phyloP scores from a whole-genome alignment of 2,797 vertebrate genomes.

The Ptychobarbus kaznakovi region DNA sequence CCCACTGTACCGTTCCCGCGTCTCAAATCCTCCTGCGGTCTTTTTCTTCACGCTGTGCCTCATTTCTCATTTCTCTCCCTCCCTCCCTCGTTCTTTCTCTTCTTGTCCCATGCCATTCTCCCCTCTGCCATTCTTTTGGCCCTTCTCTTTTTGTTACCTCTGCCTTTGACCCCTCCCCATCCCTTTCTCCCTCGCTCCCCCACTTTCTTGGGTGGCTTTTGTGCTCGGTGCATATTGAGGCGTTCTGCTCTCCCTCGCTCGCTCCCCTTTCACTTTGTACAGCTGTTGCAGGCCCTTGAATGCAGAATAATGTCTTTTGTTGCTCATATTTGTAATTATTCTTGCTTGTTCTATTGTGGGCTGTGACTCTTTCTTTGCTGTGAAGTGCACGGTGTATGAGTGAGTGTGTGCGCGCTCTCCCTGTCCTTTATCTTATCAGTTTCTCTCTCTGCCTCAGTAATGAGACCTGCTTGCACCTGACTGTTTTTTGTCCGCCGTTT shows the following conservation, averaged over 20 bases:
- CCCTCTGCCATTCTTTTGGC: constrained; percentile 58
- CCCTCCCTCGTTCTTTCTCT: constrained; percentile 58
- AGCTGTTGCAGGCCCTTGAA: constrained; percentile 64
- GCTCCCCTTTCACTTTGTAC: constrained; percentile 62
- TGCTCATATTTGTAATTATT: constrained; percentile 71
- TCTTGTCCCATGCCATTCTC: constrained; percentile 58
- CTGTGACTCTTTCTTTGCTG: constrained; percentile 60
- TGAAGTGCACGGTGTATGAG: constrained; percentile 55
- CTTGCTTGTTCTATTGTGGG: constrained; percentile 56
- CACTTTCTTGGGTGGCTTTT: constrained; percentile 64
- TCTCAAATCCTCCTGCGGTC: constrained; percentile 41
- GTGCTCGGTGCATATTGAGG: constrained; percentile 63
- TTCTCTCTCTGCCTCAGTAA: constrained; percentile 62
- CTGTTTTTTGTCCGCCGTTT: constrained; percentile 65
- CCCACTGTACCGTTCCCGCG: constrained; percentile 48
- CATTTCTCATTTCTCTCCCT: constrained; percentile 59
- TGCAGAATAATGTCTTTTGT: constrained; percentile 66
- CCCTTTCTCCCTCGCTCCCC: constrained; percentile 41
- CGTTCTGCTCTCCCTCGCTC: constrained; percentile 52
- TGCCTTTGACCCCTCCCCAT: constrained; percentile 53
- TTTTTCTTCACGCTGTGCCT: constrained; percentile 49
- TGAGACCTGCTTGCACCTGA: constrained; percentile 69
- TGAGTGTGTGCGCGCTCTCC: constrained; percentile 29
- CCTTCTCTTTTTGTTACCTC: constrained; percentile 65
- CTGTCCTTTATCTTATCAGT: constrained; percentile 48